Evolutionary conservation across 2,113 vertebrate species (phyloP).

Genomic region (Antechinus stuartii): DNA sequence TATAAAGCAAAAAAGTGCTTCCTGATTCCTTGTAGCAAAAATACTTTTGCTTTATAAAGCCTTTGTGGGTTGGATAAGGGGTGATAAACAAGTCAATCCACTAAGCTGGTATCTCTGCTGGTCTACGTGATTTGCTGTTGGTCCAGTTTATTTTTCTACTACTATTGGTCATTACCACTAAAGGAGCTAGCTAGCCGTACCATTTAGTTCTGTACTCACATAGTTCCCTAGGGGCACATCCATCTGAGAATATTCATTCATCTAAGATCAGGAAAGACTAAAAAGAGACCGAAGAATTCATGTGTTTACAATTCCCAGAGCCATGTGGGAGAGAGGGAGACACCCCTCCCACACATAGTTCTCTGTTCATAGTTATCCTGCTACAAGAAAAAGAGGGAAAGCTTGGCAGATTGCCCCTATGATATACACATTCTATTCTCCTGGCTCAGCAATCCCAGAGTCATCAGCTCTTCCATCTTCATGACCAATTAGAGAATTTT

Average conservation of each 20-base stretch:
- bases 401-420: neutral
- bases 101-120: neutral
- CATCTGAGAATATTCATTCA: neutral
- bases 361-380: neutral
- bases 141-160: neutral
- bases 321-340: neutral
- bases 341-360: neutral
- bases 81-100: neutral
- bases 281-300: neutral
- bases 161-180: neutral
- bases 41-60: neutral
- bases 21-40: neutral
- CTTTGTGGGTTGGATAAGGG: neutral
- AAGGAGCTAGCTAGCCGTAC: neutral
- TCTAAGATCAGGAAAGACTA: neutral
- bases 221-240: neutral
- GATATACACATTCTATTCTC: neutral
- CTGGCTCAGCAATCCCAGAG: neutral
- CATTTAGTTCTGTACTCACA: neutral
- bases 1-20: neutral
- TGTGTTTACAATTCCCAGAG: neutral
- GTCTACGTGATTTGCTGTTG: neutral
- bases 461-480: neutral
- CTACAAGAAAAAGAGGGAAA: neutral
- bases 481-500: neutral